Base-by-base conservation (phyloP, 2,888 invertebrate genomes). In the Spisula solida region DNA sequence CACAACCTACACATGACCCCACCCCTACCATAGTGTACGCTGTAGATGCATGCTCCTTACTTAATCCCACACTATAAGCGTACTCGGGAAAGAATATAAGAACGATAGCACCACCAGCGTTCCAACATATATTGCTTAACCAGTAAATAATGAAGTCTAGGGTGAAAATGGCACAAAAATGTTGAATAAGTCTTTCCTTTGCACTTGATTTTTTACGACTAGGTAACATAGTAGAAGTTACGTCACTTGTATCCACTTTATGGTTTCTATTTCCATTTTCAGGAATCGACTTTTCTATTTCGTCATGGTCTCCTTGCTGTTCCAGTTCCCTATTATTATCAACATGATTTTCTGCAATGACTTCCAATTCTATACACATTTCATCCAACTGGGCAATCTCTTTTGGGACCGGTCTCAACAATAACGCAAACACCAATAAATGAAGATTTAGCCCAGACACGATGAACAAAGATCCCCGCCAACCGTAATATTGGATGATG, bases 111-210 rank as follows among this genome's bases (percentile, higher is more conserved):
- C 86, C 90, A 2, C 93, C 92, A n/a, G 94, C 91, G 90, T 95
- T 95, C 95, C 95, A 95, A 56, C 93, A 90, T n/a, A 95, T 92
- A 86, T 95, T 95, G 81, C 94, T 95, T 25, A 94, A n/a, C 88
- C 94, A 95, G 86, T 92, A 95, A 14, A 95, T 92, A 47, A 94
- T 81, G 88, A 95, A 95, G 41, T 93, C 91, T 80, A 93, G 86
- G 75, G 93, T 89, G 31, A 91, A 89, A 10, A 92, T 82, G 18
- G 87, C 55, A 47, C 60, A 66, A 66, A 90, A 92, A 83, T 92
- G 92, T 48, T 85, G 75, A 25, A 80, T 81, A 55, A 92, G 41
- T 41, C 75, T 81, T 34, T 51, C 51, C 10, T 20, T 55, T 10
- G 70, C 75, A 14, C 14, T 34, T 1, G 18, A 51, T 41, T 86